These are phyloP conservation scores for Hyposmocoma kahamanoa DNA, from an alignment of 1,140 invertebrate genomes.

Conservation along the genomic window DNA sequence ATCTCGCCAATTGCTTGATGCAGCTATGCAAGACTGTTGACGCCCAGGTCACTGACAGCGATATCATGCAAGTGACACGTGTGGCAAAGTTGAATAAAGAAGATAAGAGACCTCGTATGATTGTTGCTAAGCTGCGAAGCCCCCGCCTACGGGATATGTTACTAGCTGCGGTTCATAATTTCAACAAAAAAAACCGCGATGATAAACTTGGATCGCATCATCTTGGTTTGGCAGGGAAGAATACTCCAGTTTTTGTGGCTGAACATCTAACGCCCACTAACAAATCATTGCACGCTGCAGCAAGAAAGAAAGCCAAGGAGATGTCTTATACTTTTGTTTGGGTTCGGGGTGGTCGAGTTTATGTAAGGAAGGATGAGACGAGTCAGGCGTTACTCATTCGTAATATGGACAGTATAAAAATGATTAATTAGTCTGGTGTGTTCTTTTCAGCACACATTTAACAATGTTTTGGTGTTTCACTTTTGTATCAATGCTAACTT, in stretches of 20 bases:
- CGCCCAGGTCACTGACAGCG: too few relatives aligned
- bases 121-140: too few relatives aligned
- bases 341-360: too few relatives aligned
- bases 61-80: too few relatives aligned
- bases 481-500: neutral
- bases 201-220: constrained; percentile 10
- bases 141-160: too few relatives aligned
- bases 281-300: constrained; percentile 12
- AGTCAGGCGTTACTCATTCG: neutral
- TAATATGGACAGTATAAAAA: neutral
- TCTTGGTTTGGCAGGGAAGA: constrained; percentile 4
- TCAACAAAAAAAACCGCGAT: constrained; percentile 6
- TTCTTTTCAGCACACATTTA: neutral
- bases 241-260: constrained; percentile 10
- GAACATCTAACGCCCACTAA: constrained; percentile 7
- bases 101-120: too few relatives aligned
- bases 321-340: too few relatives aligned
- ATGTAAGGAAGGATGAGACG: neutral
- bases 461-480: neutral
- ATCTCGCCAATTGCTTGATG: too few relatives aligned
- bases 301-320: neutral
- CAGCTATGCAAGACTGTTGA: too few relatives aligned
- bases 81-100: too few relatives aligned
- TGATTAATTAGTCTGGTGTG: neutral
- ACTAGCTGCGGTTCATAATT: too few relatives aligned